These are phyloP conservation scores for Cataglyphis albicans DNA, from an alignment of 2,888 invertebrate species.

Conservation along the genomic window DNA sequence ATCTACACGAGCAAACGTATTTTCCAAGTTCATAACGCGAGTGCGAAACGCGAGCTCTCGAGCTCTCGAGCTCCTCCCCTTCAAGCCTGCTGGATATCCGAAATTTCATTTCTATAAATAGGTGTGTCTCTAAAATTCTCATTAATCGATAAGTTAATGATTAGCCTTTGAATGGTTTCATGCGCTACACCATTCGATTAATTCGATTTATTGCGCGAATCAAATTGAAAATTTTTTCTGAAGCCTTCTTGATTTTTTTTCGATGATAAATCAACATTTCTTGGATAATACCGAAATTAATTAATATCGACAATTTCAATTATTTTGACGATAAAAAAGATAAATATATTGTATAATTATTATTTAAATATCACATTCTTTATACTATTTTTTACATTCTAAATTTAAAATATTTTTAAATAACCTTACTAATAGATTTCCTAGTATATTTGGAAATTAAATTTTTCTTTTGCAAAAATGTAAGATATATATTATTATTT, in stretches of 20 bases:
- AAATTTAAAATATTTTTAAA: too few species aligned
- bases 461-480: neutral
- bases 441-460: neutral
- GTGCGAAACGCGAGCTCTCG: constrained; percentile 1
- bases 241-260: neutral
- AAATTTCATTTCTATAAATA: constrained; percentile 19
- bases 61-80: constrained; percentile 6
- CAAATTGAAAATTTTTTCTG: neutral
- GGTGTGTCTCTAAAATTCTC: neutral
- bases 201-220: neutral
- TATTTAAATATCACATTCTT: neutral
- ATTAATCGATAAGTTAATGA: neutral
- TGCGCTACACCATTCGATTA: neutral
- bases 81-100: neutral
- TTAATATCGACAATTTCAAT: neutral
- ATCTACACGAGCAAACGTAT: constrained; percentile 66
- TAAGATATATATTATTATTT: neutral
- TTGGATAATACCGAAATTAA: neutral
- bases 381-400: too few species aligned
- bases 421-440: neutral
- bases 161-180: neutral
- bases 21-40: constrained; percentile 36
- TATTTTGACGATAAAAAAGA: neutral
- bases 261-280: neutral
- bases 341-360: neutral